These are phyloP conservation scores for Prostheceraeus crozeri DNA, from an alignment of 2,888 invertebrate species.

Conservation along the genomic window DNA sequence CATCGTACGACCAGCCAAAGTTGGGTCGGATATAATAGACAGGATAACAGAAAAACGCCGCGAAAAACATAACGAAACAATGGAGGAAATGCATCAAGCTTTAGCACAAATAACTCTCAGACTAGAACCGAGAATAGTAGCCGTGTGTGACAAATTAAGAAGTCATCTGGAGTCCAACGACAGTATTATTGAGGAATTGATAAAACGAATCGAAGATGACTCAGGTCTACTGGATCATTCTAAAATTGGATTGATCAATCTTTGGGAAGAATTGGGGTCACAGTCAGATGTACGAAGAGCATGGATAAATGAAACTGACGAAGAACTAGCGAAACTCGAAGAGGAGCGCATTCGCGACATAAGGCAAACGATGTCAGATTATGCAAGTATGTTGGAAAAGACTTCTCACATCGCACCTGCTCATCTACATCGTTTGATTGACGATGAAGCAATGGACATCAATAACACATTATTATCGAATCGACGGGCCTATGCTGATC, in stretches of 20 bases:
- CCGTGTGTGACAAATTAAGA: conserved; percentile 45
- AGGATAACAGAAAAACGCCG: conserved; percentile 49
- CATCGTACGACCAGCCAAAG: conserved; percentile 44
- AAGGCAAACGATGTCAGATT: conserved; percentile 46
- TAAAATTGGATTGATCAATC: too few species aligned
- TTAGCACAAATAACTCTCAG: conserved; percentile 49
- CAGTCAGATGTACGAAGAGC: too few species aligned
- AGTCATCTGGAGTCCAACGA: conserved; percentile 46
- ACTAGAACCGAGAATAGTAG: conserved; percentile 48
- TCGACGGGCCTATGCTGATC: conserved; percentile 51
- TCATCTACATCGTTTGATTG: conserved; percentile 51
- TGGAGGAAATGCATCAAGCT: conserved; percentile 55
- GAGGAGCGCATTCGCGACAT: too few species aligned
- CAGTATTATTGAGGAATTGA: conserved; percentile 44
- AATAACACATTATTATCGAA: conserved; percentile 55
- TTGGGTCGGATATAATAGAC: conserved; percentile 51
- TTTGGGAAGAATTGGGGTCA: too few species aligned
- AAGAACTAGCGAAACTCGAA: too few species aligned
- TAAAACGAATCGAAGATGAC: conserved; percentile 46
- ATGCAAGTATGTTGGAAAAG: conserved; percentile 48
- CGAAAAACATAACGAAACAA: conserved; percentile 52
- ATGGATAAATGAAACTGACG: too few species aligned
- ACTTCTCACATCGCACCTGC: conserved; percentile 50
- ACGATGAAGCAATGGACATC: conserved; percentile 52
- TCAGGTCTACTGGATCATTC: conserved; percentile 44